Evolutionary conservation across 2,888 invertebrate genomes (phyloP), one percentile per base, ranked within the genome.

Genomic region (Acrocyrtus sp.): DNA sequence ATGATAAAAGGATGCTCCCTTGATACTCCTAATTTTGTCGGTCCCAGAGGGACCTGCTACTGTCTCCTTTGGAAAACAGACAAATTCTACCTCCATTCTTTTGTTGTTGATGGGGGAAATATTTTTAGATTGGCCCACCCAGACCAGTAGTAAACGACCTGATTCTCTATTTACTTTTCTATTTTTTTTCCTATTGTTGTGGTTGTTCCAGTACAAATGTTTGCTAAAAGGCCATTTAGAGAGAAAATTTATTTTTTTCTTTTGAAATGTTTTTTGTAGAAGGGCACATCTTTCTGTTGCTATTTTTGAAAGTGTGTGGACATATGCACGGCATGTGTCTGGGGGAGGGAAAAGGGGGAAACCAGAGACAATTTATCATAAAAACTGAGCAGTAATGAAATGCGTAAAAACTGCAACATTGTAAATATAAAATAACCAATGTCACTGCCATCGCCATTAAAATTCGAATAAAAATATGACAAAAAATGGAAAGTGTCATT

Each of bases 1-100:
- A 54, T 21, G 54, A 69, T 61, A 69, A 69, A 61, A 61, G 69
- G 69, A 69, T 69, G 69, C 69, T 69, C 69, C 69, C 69, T 69
- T 61, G 69, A 69, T 45, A 41, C 47, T 56, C 43, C 61, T 69
- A 61, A 61, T 69, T 68, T 68, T 26, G 43, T 24, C 15, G 34
- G 15, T 45, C 63, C 63, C 39, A 54, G 60, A 47, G 54, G 69
- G 69, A 54, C 60, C 57, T 26, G 22, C 22, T 26, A 43, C 24
- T 51, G 22, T 27, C 53, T 29, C 41, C 26, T 56, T 47, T 48
- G 43, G 63, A 24, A 53, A 29, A 21, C 22, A 21, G 10, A 24
- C 10, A 22, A 22, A n/a, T 50, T 24, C 15, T 22, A 24, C 12
- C 4, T 48, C 12, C 43, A 5, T 17, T 45, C 45, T 48, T 48